Evolutionary conservation across 1,140 invertebrate genomes (phyloP), one percentile per base, ranked within the genome.

Genomic region (Eriosoma lanigerum): DNA sequence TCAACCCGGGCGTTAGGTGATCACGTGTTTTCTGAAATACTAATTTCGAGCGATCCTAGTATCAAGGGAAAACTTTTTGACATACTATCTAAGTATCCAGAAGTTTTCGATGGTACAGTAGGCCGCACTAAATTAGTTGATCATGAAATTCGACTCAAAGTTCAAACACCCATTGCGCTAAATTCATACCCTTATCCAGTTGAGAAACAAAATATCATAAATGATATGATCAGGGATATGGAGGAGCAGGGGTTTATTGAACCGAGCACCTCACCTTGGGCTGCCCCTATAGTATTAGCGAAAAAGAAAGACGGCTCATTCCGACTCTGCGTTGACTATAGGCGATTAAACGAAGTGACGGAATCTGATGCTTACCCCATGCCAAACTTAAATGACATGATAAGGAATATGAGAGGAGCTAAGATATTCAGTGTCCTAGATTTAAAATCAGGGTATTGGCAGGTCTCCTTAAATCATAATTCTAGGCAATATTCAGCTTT

Each of bases 231-330:
- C 6, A 56, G 15, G 15, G 54, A 56, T 24, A 56, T 56, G 19
- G 32, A 38, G 32, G 54, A 56, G 8, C 6, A 56, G 1, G 15
- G 54, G 2, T 24, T 13, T 21, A 15, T n/a, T 21, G 54, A 24
- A n/a, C 19, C 19, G 19, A 56, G 58, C 13, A 62, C 24, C 21
- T 62, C 58, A 80, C 81, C 21, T 24, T 84, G 70, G 48, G 80
- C 58, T n/a, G 21, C 80, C 1, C 81, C 82, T 13, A 58, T 83
- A 29, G 58, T 88, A 0, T 56, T 88, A 9, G 86, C 86, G 0
- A 82, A 82, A 44, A 89, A 89, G 82, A 87, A 87, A 82, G 84
- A 89, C 84, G 84, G 86, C 70, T 68, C 84, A 56, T 70, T 84
- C 29, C 83, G 86, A 81, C 81, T 88, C 81, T 87, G 85, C 82